These are phyloP conservation scores for Drosophila parvula DNA, from an alignment of 1,140 invertebrate species.

Conservation along the genomic window DNA sequence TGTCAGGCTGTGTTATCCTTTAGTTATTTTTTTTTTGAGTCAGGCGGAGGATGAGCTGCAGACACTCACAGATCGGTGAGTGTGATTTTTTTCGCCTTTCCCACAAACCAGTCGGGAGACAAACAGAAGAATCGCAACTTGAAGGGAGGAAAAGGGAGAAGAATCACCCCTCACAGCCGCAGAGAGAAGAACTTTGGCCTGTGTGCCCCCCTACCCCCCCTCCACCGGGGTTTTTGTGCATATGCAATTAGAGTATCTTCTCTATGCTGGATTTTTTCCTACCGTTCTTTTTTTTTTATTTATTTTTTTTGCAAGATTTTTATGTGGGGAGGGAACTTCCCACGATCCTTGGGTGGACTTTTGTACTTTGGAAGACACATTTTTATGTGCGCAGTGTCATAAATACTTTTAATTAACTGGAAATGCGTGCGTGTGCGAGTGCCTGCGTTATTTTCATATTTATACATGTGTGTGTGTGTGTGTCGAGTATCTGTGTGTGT, in stretches of 20 bases:
- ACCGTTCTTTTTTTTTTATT: not conserved
- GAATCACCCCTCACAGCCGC: constrained; percentile 34
- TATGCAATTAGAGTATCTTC: constrained; percentile 57
- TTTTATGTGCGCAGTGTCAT: constrained; percentile 65
- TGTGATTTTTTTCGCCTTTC: constrained; percentile 46
- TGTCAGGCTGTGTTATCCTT: constrained; percentile 33
- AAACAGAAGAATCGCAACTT: not conserved
- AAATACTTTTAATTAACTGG: constrained; percentile 79
- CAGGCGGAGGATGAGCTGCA: not conserved
- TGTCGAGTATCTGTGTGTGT: not conserved
- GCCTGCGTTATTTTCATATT: constrained; percentile 15
- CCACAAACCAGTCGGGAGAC: constrained; percentile 42
- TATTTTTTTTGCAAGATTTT: constrained; percentile 38
- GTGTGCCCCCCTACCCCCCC: not conserved
- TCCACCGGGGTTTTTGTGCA: constrained; percentile 3
- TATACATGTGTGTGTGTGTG: constrained; percentile 7
- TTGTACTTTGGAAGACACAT: constrained; percentile 63
- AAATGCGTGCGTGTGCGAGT: constrained; percentile 51
- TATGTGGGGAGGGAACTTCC: constrained; percentile 61
- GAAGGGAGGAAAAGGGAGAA: not conserved
- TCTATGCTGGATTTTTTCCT: constrained; percentile 43
- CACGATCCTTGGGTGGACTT: constrained; percentile 76
- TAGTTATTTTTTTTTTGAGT: constrained; percentile 8
- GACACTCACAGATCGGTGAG: constrained; percentile 33
- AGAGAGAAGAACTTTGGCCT: constrained; percentile 38